Conservation (phyloP, 2,113 vertebrate genomes). For the Syngnathoides biaculeatus region DNA sequence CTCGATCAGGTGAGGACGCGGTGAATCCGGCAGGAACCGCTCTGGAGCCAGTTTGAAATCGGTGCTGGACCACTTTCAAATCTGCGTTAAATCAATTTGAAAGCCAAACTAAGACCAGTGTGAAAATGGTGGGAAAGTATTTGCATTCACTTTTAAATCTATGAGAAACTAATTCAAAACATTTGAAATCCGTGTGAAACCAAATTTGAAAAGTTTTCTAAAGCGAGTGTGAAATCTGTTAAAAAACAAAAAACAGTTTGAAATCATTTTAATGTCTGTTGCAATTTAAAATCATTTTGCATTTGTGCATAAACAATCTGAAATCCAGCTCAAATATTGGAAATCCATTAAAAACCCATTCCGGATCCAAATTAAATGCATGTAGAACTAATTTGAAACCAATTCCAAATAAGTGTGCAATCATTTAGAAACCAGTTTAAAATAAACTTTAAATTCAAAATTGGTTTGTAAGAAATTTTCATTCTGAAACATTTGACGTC, state of each 20-base stretch:
- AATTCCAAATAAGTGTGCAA: too few species aligned
- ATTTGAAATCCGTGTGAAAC: not conserved
- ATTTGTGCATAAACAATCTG: not conserved
- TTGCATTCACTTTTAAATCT: not conserved
- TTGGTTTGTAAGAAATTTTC: too few species aligned
- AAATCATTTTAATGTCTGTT: too few species aligned
- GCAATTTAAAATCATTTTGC: not conserved
- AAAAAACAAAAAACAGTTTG: too few species aligned
- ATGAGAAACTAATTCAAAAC: not conserved
- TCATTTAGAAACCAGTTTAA: too few species aligned
- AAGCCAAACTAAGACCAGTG: too few species aligned
- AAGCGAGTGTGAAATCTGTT: not conserved
- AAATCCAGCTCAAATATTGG: too few species aligned
- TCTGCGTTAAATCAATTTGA: not conserved
- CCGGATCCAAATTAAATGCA: too few species aligned
- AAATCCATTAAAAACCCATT: too few species aligned
- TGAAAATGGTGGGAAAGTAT: not conserved
- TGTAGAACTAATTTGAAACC: too few species aligned
- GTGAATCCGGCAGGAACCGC: not conserved
- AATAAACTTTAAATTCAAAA: too few species aligned
- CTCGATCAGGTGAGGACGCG: slow-evolving; percentile 81
- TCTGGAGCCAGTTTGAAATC: not conserved
- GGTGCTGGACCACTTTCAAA: not conserved
- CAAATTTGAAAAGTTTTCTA: not conserved
- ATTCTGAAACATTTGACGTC: too few species aligned